Percentiles rank a stretch among this genome's conserved stretches.
phyloP scores from a whole-genome alignment of 2,113 vertebrate species.

The Lepus timidus region DNA sequence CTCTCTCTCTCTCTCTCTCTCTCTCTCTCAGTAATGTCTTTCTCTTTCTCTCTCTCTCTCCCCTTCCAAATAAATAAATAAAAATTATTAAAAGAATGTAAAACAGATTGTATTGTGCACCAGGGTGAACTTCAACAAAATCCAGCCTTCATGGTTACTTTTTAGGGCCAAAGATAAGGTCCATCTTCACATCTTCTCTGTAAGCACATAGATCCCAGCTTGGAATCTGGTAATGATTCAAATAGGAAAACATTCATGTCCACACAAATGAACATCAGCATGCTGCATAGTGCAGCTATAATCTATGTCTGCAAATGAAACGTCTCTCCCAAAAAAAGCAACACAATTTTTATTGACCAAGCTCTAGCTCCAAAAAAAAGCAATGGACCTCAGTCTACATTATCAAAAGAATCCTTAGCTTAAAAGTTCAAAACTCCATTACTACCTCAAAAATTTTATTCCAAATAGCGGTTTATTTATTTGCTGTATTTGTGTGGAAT shows the following conservation, averaged over 20 bases:
- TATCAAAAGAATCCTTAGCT: neutral
- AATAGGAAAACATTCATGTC: neutral
- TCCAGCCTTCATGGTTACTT: neutral
- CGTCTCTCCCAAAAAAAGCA: neutral
- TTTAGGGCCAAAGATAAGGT: neutral
- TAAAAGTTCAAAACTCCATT: constrained; percentile 19
- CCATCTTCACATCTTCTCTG: neutral
- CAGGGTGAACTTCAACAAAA: neutral
- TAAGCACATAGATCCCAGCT: neutral
- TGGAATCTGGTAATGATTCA: neutral
- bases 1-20: too few relatives aligned
- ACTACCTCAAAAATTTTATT: neutral
- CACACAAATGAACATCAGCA: neutral
- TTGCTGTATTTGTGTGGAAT: neutral
- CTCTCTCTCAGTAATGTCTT: too few relatives aligned
- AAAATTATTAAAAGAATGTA: too few relatives aligned
- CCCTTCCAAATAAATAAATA: too few relatives aligned
- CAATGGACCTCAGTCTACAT: constrained; percentile 10
- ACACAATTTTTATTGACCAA: constrained; percentile 54
- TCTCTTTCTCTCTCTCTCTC: too few relatives aligned
- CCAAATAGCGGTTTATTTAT: neutral
- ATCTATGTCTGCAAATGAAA: neutral
- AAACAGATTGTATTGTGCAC: neutral
- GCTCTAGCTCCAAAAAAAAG: neutral
- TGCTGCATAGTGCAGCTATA: neutral